These are phyloP conservation scores for Ageneiosus marmoratus DNA, from an alignment of 2,113 vertebrate species.

Conservation along the genomic window DNA sequence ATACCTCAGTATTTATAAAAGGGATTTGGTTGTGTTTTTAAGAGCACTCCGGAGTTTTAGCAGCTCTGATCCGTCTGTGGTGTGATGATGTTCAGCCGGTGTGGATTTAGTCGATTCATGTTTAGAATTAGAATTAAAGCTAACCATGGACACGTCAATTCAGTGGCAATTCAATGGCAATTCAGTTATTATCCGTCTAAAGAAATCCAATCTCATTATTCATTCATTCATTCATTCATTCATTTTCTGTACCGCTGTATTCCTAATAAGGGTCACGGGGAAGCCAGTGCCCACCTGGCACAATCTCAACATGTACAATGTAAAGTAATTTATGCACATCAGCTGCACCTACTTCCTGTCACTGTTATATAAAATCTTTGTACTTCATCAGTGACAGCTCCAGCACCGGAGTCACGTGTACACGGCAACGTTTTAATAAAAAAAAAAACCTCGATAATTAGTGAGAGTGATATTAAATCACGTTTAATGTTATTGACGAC, in stretches of 20 bases:
- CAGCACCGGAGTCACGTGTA: not conserved
- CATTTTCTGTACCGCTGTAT: too few species aligned
- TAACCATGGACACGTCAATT: not conserved
- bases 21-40: not conserved
- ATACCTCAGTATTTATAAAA: not conserved
- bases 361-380: not conserved
- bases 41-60: not conserved
- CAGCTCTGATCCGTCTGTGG: too few species aligned
- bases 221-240: too few species aligned
- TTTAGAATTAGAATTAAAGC: not conserved
- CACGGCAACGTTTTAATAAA: not conserved
- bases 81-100: not conserved
- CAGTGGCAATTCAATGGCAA: too few species aligned
- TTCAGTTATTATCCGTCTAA: not conserved
- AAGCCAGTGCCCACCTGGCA: too few species aligned
- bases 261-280: too few species aligned
- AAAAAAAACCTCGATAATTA: not conserved
- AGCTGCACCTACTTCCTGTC: not conserved
- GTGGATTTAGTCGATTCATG: not conserved
- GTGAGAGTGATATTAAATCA: not conserved
- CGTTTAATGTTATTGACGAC: conserved; percentile 58
- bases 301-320: not conserved
- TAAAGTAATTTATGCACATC: not conserved
- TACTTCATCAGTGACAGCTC: not conserved
- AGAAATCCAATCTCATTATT: too few species aligned